Evolutionary conservation across 2,888 invertebrate genomes (phyloP), one percentile per base, ranked within the genome.

Genomic region (Halocaridina rubra): DNA sequence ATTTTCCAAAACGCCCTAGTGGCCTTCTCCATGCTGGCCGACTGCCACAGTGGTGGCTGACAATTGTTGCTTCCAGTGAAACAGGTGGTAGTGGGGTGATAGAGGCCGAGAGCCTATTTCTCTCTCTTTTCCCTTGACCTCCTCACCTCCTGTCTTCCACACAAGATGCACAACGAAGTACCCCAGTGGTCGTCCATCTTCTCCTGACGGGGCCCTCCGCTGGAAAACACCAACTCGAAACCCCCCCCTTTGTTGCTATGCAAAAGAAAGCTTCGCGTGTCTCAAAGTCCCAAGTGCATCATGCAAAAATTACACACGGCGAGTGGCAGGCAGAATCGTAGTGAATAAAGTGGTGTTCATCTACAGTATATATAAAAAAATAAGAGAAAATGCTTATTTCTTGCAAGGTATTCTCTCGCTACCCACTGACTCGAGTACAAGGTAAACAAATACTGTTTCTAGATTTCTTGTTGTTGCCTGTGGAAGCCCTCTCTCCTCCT

Each of bases 31-130:
- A n/a, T 8, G 16, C 59, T 39, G 29, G 39, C 32, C n/a, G 81
- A 53, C 57, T 19, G 67, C 30, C 30, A 69, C 57, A 29, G 33
- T 32, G 76, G 57, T 24, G 46, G 76, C 81, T 81, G 81, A 81
- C 81, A 81, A 81, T 81, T 81, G 81, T 81, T 81, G 81, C 81
- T 81, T 81, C 81, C 69, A 76, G 81, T 76, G 81, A 81, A 81
- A 81, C 81, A 81, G 81, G 81, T 81, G 81, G 72, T 29, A 67
- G 69, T 39, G 53, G 46, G 53, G 59, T 59, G 59, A 32, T 32
- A 24, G 19, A 46, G 74, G 57, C 74, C 59, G 16, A 53, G n/a
- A n/a, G 53, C 5, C 71, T n/a, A n/a, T n/a, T n/a, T n/a, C n/a
- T n/a, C n/a, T n/a, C n/a, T n/a, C n/a, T n/a, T n/a, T n/a, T n/a